Base-by-base conservation (phyloP, 2,797 vertebrate species). In the Spinus pinus region DNA sequence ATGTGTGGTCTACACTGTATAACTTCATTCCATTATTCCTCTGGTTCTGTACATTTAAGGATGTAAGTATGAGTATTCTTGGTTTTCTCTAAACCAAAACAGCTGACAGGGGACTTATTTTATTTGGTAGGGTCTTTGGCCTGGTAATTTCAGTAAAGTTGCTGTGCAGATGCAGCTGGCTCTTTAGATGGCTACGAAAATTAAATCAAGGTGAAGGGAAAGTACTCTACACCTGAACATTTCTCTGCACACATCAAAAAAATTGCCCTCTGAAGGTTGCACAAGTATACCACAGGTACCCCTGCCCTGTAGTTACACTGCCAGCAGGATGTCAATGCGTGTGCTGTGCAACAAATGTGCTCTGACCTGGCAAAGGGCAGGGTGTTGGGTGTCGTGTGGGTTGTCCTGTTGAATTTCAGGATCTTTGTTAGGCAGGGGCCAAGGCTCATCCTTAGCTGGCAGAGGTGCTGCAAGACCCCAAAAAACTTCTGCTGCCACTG, bases 81-180 rank as follows among this genome's bases (percentile, higher is more conserved):
- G 15, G 85, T 74, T 95, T 89, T 92, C 95, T 89, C 50, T 71
- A 46, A 94, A 88, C 18, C 64, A 93, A 80, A 97, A 95, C 69
- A 95, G 66, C 83, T 94, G 81, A 71, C 46, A 30, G 75, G 84
- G 69, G 50, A 89, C 47, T 94, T 93, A 42, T 39, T 95, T 95
- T 81, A 69, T 74, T 81, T 91, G 92, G 94, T 78, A 89, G 89
- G 72, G 71, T 64, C 50, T 95, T 95, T 96, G 93, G 53, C 70
- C 93, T 86, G 54, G 72, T 90, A 95, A 95, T 88, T 90, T 72
- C 81, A 86, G 73, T 64, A 31, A 97, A 95, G 75, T 81, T 93
- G 64, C 21, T 64, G 25, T 42, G 44, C 72, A 94, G 57, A 67
- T 75, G 80, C 30, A 6, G 44, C 73, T 87, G 74, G 70, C 44